Evolutionary conservation across 1,140 invertebrate species (phyloP).

Genomic region (Drosophila jambulina): DNA sequence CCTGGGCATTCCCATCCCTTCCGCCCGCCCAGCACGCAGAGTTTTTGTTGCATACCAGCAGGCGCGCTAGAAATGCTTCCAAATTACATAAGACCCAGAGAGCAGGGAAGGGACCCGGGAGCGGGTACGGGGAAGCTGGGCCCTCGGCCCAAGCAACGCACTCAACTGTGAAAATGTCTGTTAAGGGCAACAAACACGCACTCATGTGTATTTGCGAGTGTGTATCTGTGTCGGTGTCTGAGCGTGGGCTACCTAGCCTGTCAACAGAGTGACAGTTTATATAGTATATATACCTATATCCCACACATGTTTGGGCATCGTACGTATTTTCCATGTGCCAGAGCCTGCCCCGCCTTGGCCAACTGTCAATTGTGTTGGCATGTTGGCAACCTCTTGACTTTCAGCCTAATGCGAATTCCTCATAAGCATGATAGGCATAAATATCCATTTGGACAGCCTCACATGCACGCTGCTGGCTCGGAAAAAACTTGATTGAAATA

Average conservation of each 20-base stretch:
- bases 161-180: constrained; percentile 84
- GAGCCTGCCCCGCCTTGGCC: constrained; percentile 52
- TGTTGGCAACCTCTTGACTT: constrained; percentile 82
- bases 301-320: constrained; percentile 7
- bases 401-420: constrained; percentile 73
- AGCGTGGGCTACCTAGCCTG: constrained; percentile 69
- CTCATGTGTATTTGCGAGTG: constrained; percentile 58
- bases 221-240: constrained; percentile 43
- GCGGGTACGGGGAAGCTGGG: constrained; percentile 34
- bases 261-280: constrained; percentile 81
- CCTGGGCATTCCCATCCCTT: background rate
- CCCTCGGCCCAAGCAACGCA: constrained; percentile 72
- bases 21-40: constrained; percentile 32
- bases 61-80: constrained; percentile 76
- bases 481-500: constrained; percentile 63
- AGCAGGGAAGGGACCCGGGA: background rate
- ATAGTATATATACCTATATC: constrained; percentile 57
- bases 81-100: constrained; percentile 65
- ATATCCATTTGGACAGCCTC: constrained; percentile 47
- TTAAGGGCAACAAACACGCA: constrained; percentile 76
- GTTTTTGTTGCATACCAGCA: constrained; percentile 74
- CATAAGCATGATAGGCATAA: constrained; percentile 79
- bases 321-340: constrained; percentile 32
- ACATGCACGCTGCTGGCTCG: background rate
- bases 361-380: constrained; percentile 83